Evolutionary conservation across 2,113 vertebrate species (phyloP), one percentile per base, ranked within the genome.

Genomic region (Eulemur macaco): DNA sequence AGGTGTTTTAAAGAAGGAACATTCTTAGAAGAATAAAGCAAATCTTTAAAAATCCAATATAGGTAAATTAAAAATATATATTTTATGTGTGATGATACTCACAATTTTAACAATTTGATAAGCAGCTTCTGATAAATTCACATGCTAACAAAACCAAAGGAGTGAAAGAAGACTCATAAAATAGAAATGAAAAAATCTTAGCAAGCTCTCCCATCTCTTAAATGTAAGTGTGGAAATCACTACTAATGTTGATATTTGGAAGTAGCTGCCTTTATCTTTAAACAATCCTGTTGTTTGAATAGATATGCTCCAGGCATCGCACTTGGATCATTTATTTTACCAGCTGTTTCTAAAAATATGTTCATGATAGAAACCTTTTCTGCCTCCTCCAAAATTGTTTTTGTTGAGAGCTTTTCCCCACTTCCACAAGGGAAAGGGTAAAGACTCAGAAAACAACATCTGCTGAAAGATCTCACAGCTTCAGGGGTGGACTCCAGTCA

Each of bases 311-410:
- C 88, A 97, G 96, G 98, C 98, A 94, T 81, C 96, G 91, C 96
- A 97, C 98, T 97, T 96, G 90, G 89, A 96, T 63, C 94, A 94
- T 97, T 98, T 98, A 97, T 98, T 98, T 98, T 97, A 98, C 96
- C 98, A 98, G 98, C 97, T 98, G 97, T 95, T 98, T 98, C 96
- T 98, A 98, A 98, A 98, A 98, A 98, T 98, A 97, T 5, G 0
- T 97, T 84, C 89, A 68, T 27, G 82, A 90, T 91, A 29, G 73
- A 97, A 69, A 96, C 31, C 54, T 96, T 94, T 95, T 71, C 54
- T 1, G n/a, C 80, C 54, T 96, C 81, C 83, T 97, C 13, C 63
- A 94, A 96, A 98, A 98, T 92, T 0, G 73, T 92, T 98, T 97
- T 90, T 94, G 87, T 97, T 87, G 91, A 95, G 91, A 93, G 86